Percentiles rank a stretch among this genome's conserved stretches.
These are phyloP conservation scores for Coptodon rendalli DNA, from an alignment of 2,113 vertebrate genomes.

Conservation along the genomic window DNA sequence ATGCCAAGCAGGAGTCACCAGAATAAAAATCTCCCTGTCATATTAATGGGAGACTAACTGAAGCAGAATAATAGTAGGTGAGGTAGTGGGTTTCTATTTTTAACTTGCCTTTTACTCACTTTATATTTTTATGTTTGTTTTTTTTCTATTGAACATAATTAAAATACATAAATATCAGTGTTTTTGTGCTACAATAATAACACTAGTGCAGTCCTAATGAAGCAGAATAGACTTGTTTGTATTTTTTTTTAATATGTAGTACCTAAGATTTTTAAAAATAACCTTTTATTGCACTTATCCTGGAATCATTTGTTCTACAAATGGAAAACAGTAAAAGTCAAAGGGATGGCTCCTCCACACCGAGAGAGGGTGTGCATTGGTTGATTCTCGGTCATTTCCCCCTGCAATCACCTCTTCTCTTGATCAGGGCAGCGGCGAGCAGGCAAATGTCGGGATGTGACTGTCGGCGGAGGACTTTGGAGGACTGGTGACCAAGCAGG, in stretches of 20 bases:
- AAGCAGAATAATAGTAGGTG: neutral
- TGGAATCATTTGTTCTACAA: neutral
- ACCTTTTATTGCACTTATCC: neutral
- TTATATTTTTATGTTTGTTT: neutral
- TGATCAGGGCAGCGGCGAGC: slow-evolving; percentile 1
- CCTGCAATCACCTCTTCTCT: slow-evolving; percentile 11
- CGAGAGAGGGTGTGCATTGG: slow-evolving; percentile 49
- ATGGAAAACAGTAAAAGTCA: neutral
- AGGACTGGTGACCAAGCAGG: slow-evolving; percentile 32
- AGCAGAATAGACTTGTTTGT: neutral
- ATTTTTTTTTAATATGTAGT: neutral
- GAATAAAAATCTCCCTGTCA: neutral
- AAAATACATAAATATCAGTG: neutral
- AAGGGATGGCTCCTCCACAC: slow-evolving; percentile 35
- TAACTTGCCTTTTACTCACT: neutral
- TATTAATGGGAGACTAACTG: neutral
- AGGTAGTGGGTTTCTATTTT: slow-evolving; percentile 8
- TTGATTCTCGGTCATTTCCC: neutral
- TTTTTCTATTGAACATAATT: neutral
- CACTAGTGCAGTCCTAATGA: neutral
- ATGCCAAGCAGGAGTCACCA: neutral
- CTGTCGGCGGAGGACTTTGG: neutral
- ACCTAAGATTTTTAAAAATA: neutral
- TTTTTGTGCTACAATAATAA: neutral
- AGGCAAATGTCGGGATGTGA: slow-evolving; percentile 19